Base-by-base conservation (phyloP, 2,797 vertebrate species). In the Bufotes viridis region DNA sequence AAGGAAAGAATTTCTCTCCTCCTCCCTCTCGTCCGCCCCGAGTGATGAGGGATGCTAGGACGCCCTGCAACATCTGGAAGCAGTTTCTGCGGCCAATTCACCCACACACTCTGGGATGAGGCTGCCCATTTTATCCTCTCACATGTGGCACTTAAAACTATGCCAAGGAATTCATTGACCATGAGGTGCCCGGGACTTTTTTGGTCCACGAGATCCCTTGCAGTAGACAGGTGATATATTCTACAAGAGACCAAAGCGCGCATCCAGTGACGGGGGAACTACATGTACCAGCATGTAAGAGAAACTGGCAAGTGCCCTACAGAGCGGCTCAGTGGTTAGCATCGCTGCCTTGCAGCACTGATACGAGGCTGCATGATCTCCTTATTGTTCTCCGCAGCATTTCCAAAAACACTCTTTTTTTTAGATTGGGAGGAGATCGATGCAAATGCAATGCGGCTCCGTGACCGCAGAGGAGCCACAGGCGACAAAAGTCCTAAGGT, bases 11-110 rank as follows among this genome's bases (percentile, higher is more conserved):
- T 86, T 74, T 88, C 61, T 87, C 78, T 78, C 83, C 58, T 75
- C 69, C 81, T 86, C 81, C 65, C 42, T 58, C 74, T 22, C 42
- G 15, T 63, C 76, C 60, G 29, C 69, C 88, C 79, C 17, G 63
- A 82, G 61, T 75, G 69, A 67, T 75, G 87, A 76, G 83, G 82
- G 80, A 87, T 87, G 81, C 80, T 78, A 81, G 53, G 58, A 78
- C 87, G 87, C 84, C 87, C 90, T 69, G 67, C 79, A 86, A 90
- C 87, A 88, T 87, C 88, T 85, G 85, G 79, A 87, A 86, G 76
- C 26, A 22, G n/a, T 87, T 88, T 84, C 90, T 84, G 80, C 24
- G 57, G 85, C 90, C 84, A 79, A 70, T 69, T 69, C 80, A 84
- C 90, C 75, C 90, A 87, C 87, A 79, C 90, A 83, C 81, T 87